Conservation (phyloP, 2,888 invertebrate genomes). For the Luffia ferchaultella region DNA sequence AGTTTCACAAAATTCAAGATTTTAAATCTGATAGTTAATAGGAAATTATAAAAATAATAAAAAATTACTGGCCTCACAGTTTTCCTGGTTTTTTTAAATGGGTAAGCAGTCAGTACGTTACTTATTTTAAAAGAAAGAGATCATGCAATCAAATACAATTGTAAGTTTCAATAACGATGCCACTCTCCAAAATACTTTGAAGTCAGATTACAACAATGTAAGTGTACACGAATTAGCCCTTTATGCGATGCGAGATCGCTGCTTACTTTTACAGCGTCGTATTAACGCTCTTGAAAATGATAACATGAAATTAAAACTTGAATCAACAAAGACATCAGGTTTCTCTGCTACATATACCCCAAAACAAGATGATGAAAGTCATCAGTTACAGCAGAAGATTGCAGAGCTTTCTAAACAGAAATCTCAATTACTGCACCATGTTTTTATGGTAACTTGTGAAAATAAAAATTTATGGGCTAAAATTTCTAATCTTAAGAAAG, state of each 20-base stretch:
- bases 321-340: constrained; percentile 33
- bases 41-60: too few species aligned
- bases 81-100: too few species aligned
- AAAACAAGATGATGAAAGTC: constrained; percentile 50
- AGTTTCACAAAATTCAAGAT: too few species aligned
- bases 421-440: constrained; percentile 77
- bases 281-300: constrained; percentile 77
- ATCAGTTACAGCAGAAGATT: constrained; percentile 67
- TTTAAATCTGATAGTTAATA: too few species aligned
- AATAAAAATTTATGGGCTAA: constrained; percentile 83
- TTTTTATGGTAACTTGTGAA: constrained; percentile 83
- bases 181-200: constrained; percentile 47
- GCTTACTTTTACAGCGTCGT: constrained; percentile 76
- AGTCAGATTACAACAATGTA: constrained; percentile 48
- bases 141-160: constrained; percentile 54
- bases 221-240: constrained; percentile 78
- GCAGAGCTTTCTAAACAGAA: constrained; percentile 78
- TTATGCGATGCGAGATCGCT: constrained; percentile 84
- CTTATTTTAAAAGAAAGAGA: too few species aligned
- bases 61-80: too few species aligned
- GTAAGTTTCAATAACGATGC: constrained; percentile 58
- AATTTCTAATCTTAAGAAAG: constrained; percentile 61
- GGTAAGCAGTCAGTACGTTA: too few species aligned
- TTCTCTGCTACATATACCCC: constrained; percentile 31
- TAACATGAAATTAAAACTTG: constrained; percentile 70